Evolutionary conservation across 2,797 vertebrate species (phyloP), one percentile per base, ranked within the genome.

Genomic region (Poecilia gillii): DNA sequence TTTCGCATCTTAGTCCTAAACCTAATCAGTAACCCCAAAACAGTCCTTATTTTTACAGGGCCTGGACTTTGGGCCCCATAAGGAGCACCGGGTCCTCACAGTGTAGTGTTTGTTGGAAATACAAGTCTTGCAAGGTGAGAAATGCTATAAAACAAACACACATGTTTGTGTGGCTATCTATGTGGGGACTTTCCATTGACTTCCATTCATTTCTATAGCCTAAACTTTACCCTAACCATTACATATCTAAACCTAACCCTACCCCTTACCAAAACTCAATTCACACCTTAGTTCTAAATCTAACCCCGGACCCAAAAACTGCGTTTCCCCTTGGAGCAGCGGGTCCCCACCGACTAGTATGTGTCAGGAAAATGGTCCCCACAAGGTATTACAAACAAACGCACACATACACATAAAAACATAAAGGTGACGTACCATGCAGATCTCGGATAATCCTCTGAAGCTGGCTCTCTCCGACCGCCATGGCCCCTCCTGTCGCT

Each of bases 381-480:
- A 43, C 41, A 43, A 43, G 41, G 7, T 43, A 43, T 43, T 43
- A 71, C 62, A 3, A 9, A 84, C 75, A 76, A 20, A 9, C 41
- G 41, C 41, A 43, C 41, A 43, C 8, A 43, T 43, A 11, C 47
- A 51, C 68, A 74, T 83, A 43, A 36, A 82, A 72, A 82, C 62
- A 89, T 46, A 91, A 88, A 88, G 83, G 83, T 85, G 85, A 78
- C 49, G 77, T 97, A 99, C 98, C 98, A 89, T 97, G 96, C 91
- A 99, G 94, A 94, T 99, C 98, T 82, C 96, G 92, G 94, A 99
- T 97, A 95, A 99, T 98, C 92, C 97, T 97, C 92, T 98, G 98
- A 77, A 99, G 96, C 88, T 99, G 98, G 93, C 94, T 96, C 93
- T 99, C 97, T 0, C 95, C 94, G 5, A 95, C 91, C 1, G 97